Evolutionary conservation across 2,113 vertebrate species (phyloP).

Genomic region (Xiphophorus hellerii): DNA sequence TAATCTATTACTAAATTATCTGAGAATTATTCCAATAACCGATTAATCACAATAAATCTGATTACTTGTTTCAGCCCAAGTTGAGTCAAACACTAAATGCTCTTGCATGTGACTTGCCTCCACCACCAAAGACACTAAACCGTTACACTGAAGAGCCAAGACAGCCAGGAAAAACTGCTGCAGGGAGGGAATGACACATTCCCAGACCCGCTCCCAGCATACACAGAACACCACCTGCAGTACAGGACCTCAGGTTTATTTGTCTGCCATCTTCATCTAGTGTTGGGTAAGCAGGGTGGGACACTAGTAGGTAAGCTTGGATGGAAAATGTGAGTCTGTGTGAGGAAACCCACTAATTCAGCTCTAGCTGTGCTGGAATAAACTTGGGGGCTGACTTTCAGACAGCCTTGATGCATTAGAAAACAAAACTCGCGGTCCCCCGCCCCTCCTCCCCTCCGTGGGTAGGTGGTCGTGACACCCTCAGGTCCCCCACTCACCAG

Average conservation of each 20-base stretch:
- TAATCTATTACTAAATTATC: too few species aligned
- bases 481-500: slow-evolving; percentile 83
- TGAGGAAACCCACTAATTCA: not conserved
- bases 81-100: too few species aligned
- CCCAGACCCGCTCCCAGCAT: slow-evolving; percentile 17
- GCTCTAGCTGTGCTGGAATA: not conserved
- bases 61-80: too few species aligned
- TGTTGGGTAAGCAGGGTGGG: too few species aligned
- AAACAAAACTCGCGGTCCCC: not conserved
- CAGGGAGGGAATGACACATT: slow-evolving; percentile 39
- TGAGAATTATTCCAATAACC: too few species aligned
- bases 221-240: not conserved
- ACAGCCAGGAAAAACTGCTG: not conserved
- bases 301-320: not conserved
- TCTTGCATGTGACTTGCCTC: not conserved
- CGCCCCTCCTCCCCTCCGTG: not conserved
- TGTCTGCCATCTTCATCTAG: not conserved
- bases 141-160: not conserved
- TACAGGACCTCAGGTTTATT: not conserved
- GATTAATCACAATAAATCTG: too few species aligned
- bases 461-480: not conserved
- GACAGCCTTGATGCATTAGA: slow-evolving; percentile 60
- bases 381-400: slow-evolving; percentile 39
- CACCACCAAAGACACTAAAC: slow-evolving; percentile 17
- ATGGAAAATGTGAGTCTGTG: not conserved